Percentiles rank a stretch among this genome's conserved stretches.
These are phyloP conservation scores for Archips crataeganus DNA, from an alignment of 2,888 invertebrate species.

Conservation along the genomic window DNA sequence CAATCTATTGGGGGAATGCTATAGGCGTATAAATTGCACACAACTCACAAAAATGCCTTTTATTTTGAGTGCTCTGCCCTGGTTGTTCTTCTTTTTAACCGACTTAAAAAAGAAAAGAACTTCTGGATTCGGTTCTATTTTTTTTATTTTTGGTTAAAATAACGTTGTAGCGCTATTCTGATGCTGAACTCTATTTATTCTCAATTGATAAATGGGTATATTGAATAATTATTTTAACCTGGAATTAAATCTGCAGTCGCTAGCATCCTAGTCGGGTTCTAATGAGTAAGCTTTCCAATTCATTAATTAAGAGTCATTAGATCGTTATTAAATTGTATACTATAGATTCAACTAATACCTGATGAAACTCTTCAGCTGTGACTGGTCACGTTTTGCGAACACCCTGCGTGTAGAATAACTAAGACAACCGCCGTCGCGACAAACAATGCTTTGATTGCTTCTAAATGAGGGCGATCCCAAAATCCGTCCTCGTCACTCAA, in stretches of 20 bases:
- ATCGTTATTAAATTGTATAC: neutral
- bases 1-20: too few species aligned
- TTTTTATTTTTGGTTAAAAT: too few species aligned
- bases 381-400: constrained; percentile 8
- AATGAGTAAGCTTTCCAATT: neutral
- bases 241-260: too few species aligned
- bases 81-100: too few species aligned
- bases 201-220: neutral
- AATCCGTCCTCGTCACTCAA: constrained; percentile 72
- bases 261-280: neutral
- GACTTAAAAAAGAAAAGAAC: too few species aligned
- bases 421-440: constrained; percentile 59
- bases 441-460: constrained; percentile 77
- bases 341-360: neutral
- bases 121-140: too few species aligned
- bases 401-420: constrained; percentile 18
- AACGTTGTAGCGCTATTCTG: too few species aligned
- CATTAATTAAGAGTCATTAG: neutral
- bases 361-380: neutral
- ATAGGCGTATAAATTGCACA: too few species aligned
- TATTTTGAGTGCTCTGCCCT: too few species aligned
- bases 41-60: too few species aligned
- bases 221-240: neutral
- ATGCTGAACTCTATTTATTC: neutral
- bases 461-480: constrained; percentile 77